These are phyloP conservation scores for Peromyscus leucopus DNA, from an alignment of 2,113 vertebrate genomes.

Conservation along the genomic window DNA sequence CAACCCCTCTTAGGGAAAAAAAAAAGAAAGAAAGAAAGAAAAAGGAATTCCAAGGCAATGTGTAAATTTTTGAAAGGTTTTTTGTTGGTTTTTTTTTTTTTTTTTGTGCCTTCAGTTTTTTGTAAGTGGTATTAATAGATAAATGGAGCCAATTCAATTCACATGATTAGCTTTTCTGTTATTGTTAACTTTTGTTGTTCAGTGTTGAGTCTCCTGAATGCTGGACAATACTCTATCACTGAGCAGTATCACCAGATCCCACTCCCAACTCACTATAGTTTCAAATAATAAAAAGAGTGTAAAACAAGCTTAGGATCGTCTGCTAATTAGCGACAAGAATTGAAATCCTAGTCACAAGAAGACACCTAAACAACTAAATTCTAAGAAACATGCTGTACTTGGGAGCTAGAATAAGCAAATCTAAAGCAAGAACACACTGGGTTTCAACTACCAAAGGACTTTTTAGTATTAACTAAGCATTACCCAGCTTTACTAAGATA, in stretches of 20 bases:
- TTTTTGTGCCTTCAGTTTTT: not conserved
- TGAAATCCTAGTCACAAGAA: constrained; percentile 29
- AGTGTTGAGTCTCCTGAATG: not conserved
- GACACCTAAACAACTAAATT: constrained; percentile 17
- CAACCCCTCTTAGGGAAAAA: not conserved
- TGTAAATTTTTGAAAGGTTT: not conserved
- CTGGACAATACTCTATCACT: not conserved
- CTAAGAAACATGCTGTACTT: not conserved
- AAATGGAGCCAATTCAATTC: not conserved
- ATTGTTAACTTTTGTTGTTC: too few relatives aligned
- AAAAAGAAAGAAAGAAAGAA: not conserved
- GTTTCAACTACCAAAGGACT: not conserved
- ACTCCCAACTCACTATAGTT: not conserved
- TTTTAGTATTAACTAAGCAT: constrained; percentile 31
- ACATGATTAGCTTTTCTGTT: not conserved
- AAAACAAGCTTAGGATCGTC: constrained; percentile 7
- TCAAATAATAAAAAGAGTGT: constrained; percentile 18
- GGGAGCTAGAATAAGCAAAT: constrained; percentile 8
- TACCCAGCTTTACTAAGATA: not conserved
- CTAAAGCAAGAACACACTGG: not conserved
- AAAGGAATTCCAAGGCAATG: not conserved
- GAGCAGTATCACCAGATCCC: not conserved
- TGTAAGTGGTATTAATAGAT: not conserved
- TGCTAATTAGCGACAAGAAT: not conserved
- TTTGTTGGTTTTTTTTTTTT: not conserved